These are phyloP conservation scores for Nyctalus aviator DNA, from an alignment of 2,797 vertebrate species.

Conservation along the genomic window DNA sequence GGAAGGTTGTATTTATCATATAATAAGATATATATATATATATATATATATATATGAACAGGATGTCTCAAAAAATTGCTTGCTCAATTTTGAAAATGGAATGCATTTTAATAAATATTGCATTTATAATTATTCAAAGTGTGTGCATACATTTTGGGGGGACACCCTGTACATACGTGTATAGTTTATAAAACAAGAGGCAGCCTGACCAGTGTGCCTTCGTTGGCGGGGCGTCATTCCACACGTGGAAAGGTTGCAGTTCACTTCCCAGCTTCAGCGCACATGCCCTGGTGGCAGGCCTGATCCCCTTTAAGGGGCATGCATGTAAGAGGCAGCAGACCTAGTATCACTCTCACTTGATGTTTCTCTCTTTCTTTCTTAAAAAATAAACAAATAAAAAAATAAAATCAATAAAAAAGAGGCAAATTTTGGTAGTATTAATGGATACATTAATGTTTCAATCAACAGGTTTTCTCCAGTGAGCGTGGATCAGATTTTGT, in stretches of 20 bases:
- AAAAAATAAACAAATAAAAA: neutral
- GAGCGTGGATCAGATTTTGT: neutral
- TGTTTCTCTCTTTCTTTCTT: neutral
- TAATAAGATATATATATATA: neutral
- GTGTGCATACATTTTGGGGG: too few relatives aligned
- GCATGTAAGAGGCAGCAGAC: neutral
- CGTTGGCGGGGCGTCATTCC: neutral
- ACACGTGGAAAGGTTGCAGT: neutral
- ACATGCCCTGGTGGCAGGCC: neutral
- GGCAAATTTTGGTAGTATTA: constrained; percentile 31
- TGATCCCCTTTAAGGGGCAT: neutral
- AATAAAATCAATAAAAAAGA: neutral
- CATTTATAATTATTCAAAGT: too few relatives aligned
- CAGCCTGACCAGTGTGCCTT: neutral
- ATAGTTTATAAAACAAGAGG: neutral
- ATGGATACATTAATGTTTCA: neutral
- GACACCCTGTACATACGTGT: too few relatives aligned
- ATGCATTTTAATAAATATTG: too few relatives aligned
- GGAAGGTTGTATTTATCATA: neutral
- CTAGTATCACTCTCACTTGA: neutral
- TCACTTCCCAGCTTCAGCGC: neutral
- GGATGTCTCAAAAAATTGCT: too few relatives aligned
- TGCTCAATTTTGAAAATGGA: too few relatives aligned
- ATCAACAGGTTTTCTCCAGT: neutral
- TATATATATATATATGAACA: neutral